phyloP scores from a whole-genome alignment of 92 coral and sea anemone genomes.

The Chrysogorgia sp. region DNA sequence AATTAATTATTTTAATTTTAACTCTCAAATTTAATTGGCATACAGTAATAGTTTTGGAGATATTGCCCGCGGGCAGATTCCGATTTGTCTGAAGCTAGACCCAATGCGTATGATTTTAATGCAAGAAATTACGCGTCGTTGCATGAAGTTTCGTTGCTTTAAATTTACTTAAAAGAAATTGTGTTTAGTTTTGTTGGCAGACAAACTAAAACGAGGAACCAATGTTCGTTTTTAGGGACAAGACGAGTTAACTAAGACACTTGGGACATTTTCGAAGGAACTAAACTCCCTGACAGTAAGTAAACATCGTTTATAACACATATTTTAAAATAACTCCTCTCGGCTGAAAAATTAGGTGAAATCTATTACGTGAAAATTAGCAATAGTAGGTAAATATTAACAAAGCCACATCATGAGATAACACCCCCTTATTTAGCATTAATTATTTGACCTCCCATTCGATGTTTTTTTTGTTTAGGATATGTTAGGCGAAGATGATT shows the following conservation, averaged over 20 bases:
- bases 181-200: too few species aligned
- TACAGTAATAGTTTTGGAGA: too few species aligned
- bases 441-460: not conserved
- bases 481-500: constrained; percentile 32
- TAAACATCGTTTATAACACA: not conserved
- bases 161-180: too few species aligned
- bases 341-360: not conserved
- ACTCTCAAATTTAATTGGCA: too few species aligned
- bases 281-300: constrained; percentile 95
- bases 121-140: too few species aligned
- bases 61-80: too few species aligned
- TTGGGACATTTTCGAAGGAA: constrained; percentile 98
- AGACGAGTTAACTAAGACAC: constrained; percentile 72
- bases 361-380: not conserved
- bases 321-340: not conserved
- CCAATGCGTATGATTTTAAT: too few species aligned
- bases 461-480: constrained; percentile 12
- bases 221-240: constrained; percentile 43
- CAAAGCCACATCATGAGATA: not conserved
- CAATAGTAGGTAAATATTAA: not conserved
- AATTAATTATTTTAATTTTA: too few species aligned
- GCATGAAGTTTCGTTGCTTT: too few species aligned
- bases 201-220: too few species aligned
- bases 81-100: too few species aligned
- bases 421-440: not conserved